These are phyloP conservation scores for Andricus quercusramuli DNA, from an alignment of 2,888 invertebrate species.

Conservation along the genomic window DNA sequence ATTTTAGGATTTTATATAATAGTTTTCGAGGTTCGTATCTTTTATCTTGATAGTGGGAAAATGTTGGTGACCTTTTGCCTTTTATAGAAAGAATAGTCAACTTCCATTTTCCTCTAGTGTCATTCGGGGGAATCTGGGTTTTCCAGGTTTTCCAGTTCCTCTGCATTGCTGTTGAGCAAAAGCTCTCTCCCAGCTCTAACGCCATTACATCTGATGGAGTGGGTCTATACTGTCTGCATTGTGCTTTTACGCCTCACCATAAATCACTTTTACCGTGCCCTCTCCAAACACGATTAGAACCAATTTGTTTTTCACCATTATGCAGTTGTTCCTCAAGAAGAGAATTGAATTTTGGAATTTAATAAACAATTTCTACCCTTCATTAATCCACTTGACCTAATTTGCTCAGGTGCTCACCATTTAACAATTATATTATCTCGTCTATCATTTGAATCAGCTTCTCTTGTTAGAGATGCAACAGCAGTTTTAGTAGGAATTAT, in stretches of 20 bases:
- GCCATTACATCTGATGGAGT: slow-evolving; percentile 63
- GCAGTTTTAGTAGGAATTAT: background rate
- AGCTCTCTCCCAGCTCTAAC: slow-evolving; percentile 46
- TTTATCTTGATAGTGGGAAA: slow-evolving; percentile 22
- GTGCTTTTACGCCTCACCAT: slow-evolving; percentile 33
- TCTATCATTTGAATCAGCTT: background rate
- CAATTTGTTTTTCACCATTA: background rate
- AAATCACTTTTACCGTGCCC: slow-evolving; percentile 47
- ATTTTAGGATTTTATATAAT: background rate
- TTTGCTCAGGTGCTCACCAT: background rate
- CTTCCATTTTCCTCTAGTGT: slow-evolving; percentile 17
- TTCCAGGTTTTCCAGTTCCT: slow-evolving; percentile 26
- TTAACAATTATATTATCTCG: background rate
- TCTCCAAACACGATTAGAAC: slow-evolving; percentile 46
- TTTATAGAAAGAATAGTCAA: slow-evolving; percentile 22
- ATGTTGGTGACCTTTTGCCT: slow-evolving; percentile 30
- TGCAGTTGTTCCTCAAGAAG: background rate
- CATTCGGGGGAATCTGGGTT: slow-evolving; percentile 10
- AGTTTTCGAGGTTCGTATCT: background rate
- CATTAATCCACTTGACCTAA: background rate
- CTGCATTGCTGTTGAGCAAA: slow-evolving; percentile 1
- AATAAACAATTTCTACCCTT: background rate
- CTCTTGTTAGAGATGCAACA: background rate
- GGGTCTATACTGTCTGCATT: slow-evolving; percentile 38
- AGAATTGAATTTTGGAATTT: background rate